A percentile compares a stretch with the other conserved stretches of the same genome.
Evolutionary conservation across 2,888 invertebrate genomes (phyloP).

Genomic region (Timandra comae): DNA sequence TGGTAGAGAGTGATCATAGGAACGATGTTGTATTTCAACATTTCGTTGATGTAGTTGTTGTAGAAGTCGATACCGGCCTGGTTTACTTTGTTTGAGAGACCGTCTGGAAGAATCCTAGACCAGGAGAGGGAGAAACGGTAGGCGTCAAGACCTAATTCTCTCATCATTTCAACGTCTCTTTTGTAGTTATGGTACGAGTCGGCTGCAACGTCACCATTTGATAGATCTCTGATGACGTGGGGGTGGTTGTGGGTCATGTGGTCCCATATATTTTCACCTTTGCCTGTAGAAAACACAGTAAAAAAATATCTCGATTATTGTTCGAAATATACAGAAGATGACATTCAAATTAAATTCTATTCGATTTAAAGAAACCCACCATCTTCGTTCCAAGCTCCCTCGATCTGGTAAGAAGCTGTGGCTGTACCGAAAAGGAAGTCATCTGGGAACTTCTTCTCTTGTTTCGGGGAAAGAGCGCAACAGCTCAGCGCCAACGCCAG

Average conservation of each 20-base stretch:
- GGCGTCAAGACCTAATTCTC: conserved; percentile 56
- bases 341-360: too few relatives aligned
- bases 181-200: conserved; percentile 78
- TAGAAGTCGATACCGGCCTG: conserved; percentile 79
- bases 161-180: conserved; percentile 70
- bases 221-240: conserved; percentile 33
- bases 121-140: conserved; percentile 78
- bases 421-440: conserved; percentile 49
- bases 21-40: conserved; percentile 76
- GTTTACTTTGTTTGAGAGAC: conserved; percentile 68
- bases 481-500: conserved; percentile 14
- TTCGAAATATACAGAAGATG: too few relatives aligned
- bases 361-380: conserved; percentile 35
- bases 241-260: conserved; percentile 40
- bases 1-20: conserved; percentile 78
- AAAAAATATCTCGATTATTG: neutral
- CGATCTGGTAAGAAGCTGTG: conserved; percentile 51
- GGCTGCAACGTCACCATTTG: conserved; percentile 76
- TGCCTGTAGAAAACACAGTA: conserved; percentile 25
- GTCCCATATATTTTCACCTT: conserved; percentile 52
- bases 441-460: conserved; percentile 38
- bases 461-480: conserved; percentile 11
- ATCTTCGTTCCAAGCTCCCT: conserved; percentile 49
- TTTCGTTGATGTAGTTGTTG: conserved; percentile 78
- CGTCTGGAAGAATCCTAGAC: conserved; percentile 78